Conservation (phyloP, 2,797 vertebrate genomes). For the Peromyscus aztecus region DNA sequence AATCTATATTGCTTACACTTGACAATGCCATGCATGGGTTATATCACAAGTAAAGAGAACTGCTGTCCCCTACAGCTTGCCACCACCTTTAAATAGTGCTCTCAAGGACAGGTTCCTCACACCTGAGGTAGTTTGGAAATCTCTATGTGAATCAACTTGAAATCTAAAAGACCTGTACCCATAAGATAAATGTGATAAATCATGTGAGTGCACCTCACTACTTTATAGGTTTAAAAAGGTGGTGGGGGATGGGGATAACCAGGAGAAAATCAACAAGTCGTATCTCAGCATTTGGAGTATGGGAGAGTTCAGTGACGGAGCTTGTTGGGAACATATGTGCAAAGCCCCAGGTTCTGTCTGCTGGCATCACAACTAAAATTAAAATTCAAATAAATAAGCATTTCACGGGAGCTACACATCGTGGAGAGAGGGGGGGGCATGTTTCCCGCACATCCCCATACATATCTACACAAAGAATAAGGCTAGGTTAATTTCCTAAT, state of each 20-base stretch:
- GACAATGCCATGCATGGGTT: background rate
- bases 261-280: conserved; percentile 28
- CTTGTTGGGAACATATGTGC: background rate
- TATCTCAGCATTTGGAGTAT: background rate
- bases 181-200: background rate
- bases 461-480: background rate
- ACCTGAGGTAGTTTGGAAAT: background rate
- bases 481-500: conserved; percentile 11
- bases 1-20: background rate
- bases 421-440: background rate
- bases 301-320: background rate
- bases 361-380: background rate
- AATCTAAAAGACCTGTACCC: conserved; percentile 24
- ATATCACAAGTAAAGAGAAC: conserved; percentile 9
- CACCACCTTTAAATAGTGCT: background rate
- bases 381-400: background rate
- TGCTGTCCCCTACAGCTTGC: background rate
- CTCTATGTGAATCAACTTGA: background rate
- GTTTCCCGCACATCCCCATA: background rate
- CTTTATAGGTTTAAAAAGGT: background rate
- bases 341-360: background rate
- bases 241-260: background rate
- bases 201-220: background rate
- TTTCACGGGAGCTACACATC: background rate
- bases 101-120: background rate